These are phyloP conservation scores for Drosophila burlai DNA, from an alignment of 1,140 invertebrate genomes.

Conservation along the genomic window DNA sequence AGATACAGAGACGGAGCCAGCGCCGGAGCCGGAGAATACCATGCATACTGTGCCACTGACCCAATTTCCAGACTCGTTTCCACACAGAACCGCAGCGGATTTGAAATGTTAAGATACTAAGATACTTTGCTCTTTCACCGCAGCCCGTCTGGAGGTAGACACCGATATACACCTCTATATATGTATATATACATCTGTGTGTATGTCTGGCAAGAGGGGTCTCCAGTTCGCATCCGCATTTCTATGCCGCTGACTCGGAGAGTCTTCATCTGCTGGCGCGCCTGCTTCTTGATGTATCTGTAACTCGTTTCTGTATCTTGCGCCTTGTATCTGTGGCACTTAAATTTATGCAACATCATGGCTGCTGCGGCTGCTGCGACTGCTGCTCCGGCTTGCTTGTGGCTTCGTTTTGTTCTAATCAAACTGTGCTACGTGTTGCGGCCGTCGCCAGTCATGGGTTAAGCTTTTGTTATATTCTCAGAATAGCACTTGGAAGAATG, in stretches of 20 bases:
- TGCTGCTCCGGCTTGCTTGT: slow-evolving; percentile 21
- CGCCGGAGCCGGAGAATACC: slow-evolving; percentile 61
- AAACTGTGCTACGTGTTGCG: slow-evolving; percentile 69
- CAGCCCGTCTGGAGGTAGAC: slow-evolving; percentile 58
- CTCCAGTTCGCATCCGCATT: slow-evolving; percentile 75
- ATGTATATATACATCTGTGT: slow-evolving; percentile 15
- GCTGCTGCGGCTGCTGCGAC: slow-evolving; percentile 40
- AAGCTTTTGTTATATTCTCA: slow-evolving; percentile 38
- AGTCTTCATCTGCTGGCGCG: slow-evolving; percentile 55
- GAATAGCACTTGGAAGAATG: neutral
- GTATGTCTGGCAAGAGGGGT: slow-evolving; percentile 39
- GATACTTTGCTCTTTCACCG: slow-evolving; percentile 82
- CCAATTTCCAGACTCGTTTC: slow-evolving; percentile 79
- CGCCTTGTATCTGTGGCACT: slow-evolving; percentile 76
- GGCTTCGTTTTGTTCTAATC: slow-evolving; percentile 76
- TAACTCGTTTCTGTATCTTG: slow-evolving; percentile 80
- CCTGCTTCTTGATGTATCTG: slow-evolving; percentile 67
- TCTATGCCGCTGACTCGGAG: slow-evolving; percentile 62
- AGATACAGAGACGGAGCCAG: slow-evolving; percentile 51
- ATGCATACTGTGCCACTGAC: slow-evolving; percentile 84
- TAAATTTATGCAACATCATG: slow-evolving; percentile 84
- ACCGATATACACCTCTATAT: slow-evolving; percentile 33
- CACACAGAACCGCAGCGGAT: slow-evolving; percentile 67
- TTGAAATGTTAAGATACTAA: slow-evolving; percentile 78
- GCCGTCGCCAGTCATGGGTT: slow-evolving; percentile 55